Base-by-base conservation (phyloP, 30 jellyfish, hydroid and myxozoan species). In the Nemopilema nomurai region DNA sequence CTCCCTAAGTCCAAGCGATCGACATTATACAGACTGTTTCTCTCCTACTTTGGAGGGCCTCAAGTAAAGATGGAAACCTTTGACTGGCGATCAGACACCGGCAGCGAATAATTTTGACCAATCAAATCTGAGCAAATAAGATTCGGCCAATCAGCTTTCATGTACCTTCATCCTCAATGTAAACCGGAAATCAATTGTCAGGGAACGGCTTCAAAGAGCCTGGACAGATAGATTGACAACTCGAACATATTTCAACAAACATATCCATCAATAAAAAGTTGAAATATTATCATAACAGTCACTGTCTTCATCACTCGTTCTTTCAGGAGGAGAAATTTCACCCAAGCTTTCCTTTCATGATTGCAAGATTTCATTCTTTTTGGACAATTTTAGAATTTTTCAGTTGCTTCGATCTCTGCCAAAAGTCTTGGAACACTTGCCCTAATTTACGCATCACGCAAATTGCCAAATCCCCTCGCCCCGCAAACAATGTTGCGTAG, bases 1-100 rank as follows among this genome's bases (percentile, higher is more conserved):
- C 57, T 13, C 13, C 57, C 13, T 41, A 41, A 3, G 57, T 6
- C 57, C 13, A 13, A 3, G 13, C 57, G 23, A 73, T 73, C 6
- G 20, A 30, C 83, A 73, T 73, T 73, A 29, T 73, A 33, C 49
- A 29, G 24, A 41, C 9, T 3, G 57, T 6, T 41, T 3, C 57
- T 41, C 83, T 69, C 69, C 22, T 66, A 32, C 51, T 73, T 32
- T 28, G 71, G 51, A 62, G 77, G 68, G 32, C 75, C 78, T 53
- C 51, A 71, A 26, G 22, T 80, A 79, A 80, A 80, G 88, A 80
- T 80, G 89, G 89, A 80, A 80, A 80, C 89, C 89, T 68, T 80
- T 80, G 74, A 71, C 89, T 80, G 33, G 74, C 89, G 69, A 64
- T 80, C 89, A 80, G 92, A 83, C 92, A 83, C 92, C 92, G 92